Evolutionary conservation across 2,113 vertebrate genomes (phyloP).

Genomic region (Mirza zaza): DNA sequence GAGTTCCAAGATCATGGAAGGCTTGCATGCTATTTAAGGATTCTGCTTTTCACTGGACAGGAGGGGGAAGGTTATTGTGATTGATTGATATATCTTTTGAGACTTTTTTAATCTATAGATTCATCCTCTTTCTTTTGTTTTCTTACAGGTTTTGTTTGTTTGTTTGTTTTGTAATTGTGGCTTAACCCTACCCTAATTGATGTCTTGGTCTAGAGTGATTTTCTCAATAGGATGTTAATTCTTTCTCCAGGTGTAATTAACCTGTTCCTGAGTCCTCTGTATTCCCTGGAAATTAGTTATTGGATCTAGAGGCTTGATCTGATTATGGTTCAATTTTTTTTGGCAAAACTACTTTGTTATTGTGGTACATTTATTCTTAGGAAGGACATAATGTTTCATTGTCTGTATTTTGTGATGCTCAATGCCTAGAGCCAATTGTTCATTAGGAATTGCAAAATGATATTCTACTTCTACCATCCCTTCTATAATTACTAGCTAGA

Average conservation of each 20-base stretch:
- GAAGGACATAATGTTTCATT: background rate
- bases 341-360: background rate
- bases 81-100: background rate
- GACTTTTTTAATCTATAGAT: background rate
- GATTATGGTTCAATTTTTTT: background rate
- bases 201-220: background rate
- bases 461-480: background rate
- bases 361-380: background rate
- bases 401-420: background rate
- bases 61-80: background rate
- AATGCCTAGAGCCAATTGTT: background rate
- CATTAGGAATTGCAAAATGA: background rate
- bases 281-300: background rate
- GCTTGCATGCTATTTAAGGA: background rate
- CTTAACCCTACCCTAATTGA: background rate
- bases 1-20: background rate
- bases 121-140: background rate
- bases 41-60: background rate
- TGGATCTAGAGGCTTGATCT: background rate
- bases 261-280: background rate
- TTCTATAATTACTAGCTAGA: background rate
- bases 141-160: background rate
- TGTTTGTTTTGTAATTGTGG: background rate
- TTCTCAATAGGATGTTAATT: background rate
- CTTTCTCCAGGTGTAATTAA: background rate